Evolutionary conservation across 1,140 invertebrate genomes (phyloP).

Genomic region (Psix sp.): DNA sequence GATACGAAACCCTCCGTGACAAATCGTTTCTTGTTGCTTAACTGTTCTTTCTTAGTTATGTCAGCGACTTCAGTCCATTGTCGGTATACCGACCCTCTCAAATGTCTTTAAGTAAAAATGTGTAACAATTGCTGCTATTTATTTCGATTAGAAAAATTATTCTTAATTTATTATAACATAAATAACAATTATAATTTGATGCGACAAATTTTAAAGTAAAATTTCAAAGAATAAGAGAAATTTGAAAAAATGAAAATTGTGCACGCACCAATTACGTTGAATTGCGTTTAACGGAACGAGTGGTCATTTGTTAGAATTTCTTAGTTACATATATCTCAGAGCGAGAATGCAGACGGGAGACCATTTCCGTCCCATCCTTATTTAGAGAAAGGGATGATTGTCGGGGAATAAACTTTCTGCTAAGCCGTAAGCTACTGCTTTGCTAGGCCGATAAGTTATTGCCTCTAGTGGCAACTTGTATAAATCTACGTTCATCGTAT

Average conservation of each 20-base stretch:
- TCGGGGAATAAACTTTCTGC: conserved; percentile 62
- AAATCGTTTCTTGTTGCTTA: conserved; percentile 74
- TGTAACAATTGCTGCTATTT: conserved; percentile 69
- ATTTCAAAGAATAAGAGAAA: too few species aligned
- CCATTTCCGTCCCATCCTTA: conserved; percentile 71
- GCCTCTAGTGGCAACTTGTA: conserved; percentile 65
- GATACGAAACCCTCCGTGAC: conserved; percentile 72
- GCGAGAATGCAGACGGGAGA: conserved; percentile 63
- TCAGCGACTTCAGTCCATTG: conserved; percentile 68
- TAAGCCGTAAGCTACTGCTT: conserved; percentile 56
- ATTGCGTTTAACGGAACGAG: conserved; percentile 24
- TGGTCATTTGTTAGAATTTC: conserved; percentile 40
- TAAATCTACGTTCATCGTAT: conserved; percentile 74
- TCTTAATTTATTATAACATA: too few species aligned
- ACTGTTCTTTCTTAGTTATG: conserved; percentile 67
- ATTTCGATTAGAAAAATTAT: too few species aligned
- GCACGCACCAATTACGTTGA: conserved; percentile 57
- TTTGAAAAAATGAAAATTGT: conserved; percentile 16
- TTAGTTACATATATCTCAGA: conserved; percentile 33
- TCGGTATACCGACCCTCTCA: conserved; percentile 56
- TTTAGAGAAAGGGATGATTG: conserved; percentile 67
- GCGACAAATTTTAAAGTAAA: too few species aligned
- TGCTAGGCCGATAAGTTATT: conserved; percentile 68
- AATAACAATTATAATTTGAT: too few species aligned
- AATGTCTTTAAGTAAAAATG: conserved; percentile 56